Percentiles rank a stretch among this genome's conserved stretches.
phyloP scores from a whole-genome alignment of 2,888 invertebrate species.

The Cheilosia grossa region DNA sequence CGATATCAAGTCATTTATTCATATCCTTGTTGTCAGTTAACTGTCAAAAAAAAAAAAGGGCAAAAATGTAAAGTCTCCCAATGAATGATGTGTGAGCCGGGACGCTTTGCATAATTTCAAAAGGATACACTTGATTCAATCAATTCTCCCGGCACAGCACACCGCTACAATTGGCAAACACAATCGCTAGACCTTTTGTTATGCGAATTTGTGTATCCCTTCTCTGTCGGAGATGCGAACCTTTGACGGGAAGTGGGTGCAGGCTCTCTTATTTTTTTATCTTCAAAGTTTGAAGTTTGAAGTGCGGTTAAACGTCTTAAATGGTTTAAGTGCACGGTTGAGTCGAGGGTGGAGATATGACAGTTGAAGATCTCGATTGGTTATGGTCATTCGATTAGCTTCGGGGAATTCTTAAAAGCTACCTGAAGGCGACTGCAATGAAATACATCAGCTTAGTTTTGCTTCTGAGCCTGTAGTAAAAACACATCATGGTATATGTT shows the following conservation, averaged over 20 bases:
- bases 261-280: constrained; percentile 2
- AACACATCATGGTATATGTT: too few species aligned
- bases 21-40: constrained; percentile 73
- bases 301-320: constrained; percentile 63
- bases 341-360: neutral
- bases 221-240: neutral
- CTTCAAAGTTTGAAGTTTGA: constrained; percentile 40
- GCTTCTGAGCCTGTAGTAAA: too few species aligned
- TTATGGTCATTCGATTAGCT: too few species aligned
- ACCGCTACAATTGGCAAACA: constrained; percentile 56
- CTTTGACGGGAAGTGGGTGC: constrained; percentile 7
- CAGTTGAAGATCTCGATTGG: neutral
- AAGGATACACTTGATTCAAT: constrained; percentile 75
- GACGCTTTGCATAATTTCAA: constrained; percentile 73
- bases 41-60: constrained; percentile 61
- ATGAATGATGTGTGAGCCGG: constrained; percentile 52
- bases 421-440: too few species aligned
- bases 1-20: constrained; percentile 61
- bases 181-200: constrained; percentile 64
- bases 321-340: constrained; percentile 19
- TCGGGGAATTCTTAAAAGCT: too few species aligned
- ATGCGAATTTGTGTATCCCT: constrained; percentile 48
- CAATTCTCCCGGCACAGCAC: constrained; percentile 44
- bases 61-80: constrained; percentile 24
- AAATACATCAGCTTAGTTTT: too few species aligned